These are phyloP conservation scores for Rhagoletis pomonella DNA, from an alignment of 1,140 invertebrate genomes.

Conservation along the genomic window DNA sequence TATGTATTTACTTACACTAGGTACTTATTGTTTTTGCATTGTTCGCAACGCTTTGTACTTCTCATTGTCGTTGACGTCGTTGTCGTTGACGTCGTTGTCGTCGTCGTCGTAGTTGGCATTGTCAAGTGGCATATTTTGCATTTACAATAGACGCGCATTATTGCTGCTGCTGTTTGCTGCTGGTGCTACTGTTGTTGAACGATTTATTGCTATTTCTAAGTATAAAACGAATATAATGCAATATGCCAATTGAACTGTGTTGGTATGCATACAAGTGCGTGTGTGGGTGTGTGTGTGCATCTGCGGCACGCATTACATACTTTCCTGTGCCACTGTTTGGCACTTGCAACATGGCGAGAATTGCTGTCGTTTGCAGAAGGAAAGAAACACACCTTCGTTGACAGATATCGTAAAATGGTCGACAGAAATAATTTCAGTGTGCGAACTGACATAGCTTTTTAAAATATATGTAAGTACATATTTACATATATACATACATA, in stretches of 20 bases:
- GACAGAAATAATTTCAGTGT: neutral
- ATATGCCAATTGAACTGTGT: constrained; percentile 8
- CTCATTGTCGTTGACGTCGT: neutral
- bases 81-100: neutral
- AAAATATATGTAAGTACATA: no score
- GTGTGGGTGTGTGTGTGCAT: neutral
- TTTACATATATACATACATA: no score
- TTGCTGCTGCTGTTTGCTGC: neutral
- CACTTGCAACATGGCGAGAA: constrained; percentile 40
- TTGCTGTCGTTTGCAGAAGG: neutral
- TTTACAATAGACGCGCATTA: constrained; percentile 6
- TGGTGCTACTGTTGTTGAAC: constrained; percentile 35
- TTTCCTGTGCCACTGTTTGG: constrained; percentile 8
- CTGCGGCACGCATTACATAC: neutral
- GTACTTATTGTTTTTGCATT: constrained; percentile 47
- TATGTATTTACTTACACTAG: neutral
- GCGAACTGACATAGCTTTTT: no score
- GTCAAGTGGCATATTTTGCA: constrained; percentile 52
- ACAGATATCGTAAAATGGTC: constrained; percentile 32
- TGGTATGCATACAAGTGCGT: neutral
- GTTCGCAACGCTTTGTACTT: constrained; percentile 26
- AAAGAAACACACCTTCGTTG: neutral
- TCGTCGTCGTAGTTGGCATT: constrained; percentile 24
- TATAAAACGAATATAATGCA: neutral
- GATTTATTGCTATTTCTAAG: constrained; percentile 41